Conservation (phyloP, 2,888 invertebrate species). For the Pollenia amentaria region DNA sequence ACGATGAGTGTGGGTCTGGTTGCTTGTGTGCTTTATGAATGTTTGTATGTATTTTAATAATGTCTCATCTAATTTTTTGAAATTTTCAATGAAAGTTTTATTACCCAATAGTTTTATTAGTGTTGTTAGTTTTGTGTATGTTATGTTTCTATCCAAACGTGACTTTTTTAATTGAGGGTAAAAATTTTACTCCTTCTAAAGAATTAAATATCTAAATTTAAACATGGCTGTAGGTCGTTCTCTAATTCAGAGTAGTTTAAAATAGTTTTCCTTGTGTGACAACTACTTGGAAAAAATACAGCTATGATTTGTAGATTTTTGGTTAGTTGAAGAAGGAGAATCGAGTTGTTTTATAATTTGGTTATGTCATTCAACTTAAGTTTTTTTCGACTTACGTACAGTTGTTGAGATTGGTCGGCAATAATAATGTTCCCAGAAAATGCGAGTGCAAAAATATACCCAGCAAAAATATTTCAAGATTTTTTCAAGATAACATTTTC, state of each 20-base stretch:
- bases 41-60: conserved; percentile 10
- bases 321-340: background rate
- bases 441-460: no score
- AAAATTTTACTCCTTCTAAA: conserved; percentile 21
- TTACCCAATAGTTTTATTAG: conserved; percentile 15
- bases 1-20: background rate
- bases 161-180: background rate
- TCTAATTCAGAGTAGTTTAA: background rate
- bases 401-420: no score
- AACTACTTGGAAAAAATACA: conserved; percentile 1
- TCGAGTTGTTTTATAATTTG: background rate
- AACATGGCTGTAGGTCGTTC: conserved; percentile 22
- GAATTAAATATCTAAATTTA: conserved; percentile 25
- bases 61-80: background rate
- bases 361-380: background rate
- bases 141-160: conserved; percentile 8
- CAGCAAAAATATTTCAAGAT: no score
- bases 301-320: background rate
- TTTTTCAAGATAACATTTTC: no score
- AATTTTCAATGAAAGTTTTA: conserved; percentile 37
- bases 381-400: no score
- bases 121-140: background rate
- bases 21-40: conserved; percentile 4
- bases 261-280: conserved; percentile 6
- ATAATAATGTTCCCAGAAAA: no score